Base-by-base conservation (phyloP, 2,797 vertebrate genomes). In the Tenualosa thibaudeaui region DNA sequence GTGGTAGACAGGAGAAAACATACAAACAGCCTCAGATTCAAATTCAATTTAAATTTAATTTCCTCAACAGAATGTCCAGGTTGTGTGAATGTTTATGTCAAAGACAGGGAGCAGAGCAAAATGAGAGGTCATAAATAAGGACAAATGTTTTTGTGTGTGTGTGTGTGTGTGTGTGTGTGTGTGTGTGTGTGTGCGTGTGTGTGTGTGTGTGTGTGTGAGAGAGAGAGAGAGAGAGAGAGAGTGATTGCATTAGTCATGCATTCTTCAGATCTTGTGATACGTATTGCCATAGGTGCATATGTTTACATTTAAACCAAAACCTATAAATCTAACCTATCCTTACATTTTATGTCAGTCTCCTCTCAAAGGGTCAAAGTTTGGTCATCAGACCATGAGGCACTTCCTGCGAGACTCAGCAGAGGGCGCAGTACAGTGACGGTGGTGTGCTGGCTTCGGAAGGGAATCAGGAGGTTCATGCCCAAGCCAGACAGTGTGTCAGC, bases 1-100 rank as follows among this genome's bases (percentile, higher is more conserved):
- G 31, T 75, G 68, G 68, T 75, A 40, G 40, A 75, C 68, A 19
- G 68, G 68, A 19, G 68, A 40, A 75, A 75, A 75, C 68, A 75
- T 26, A 75, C 31, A 75, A 40, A 43, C 68, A 75, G 12, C 13
- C 3, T 5, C 68, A 19, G 40, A 40, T n/a, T n/a, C n/a, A n/a
- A 13, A 40, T 75, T 37, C 15, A 75, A 75, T 40, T 17, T 40
- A 75, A 19, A 31, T 17, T 75, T 37, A 75, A 75, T 37, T 75
- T 43, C 31, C 68, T 40, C 31, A 40, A 10, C 26, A 71, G 65
- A 37, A 75, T 40, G 68, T 31, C 68, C 68, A 75, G 31, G 68
- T 40, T 75, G 68, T 75, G 31, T 75, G 68, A 75, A 75, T 37
- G 37, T 17, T 19, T 17, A 17, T 75, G 68, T 75, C 31, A 75